Evolutionary conservation across 1,140 invertebrate genomes (phyloP), one percentile per base, ranked within the genome.

Genomic region (Lordiphosa collinella): DNA sequence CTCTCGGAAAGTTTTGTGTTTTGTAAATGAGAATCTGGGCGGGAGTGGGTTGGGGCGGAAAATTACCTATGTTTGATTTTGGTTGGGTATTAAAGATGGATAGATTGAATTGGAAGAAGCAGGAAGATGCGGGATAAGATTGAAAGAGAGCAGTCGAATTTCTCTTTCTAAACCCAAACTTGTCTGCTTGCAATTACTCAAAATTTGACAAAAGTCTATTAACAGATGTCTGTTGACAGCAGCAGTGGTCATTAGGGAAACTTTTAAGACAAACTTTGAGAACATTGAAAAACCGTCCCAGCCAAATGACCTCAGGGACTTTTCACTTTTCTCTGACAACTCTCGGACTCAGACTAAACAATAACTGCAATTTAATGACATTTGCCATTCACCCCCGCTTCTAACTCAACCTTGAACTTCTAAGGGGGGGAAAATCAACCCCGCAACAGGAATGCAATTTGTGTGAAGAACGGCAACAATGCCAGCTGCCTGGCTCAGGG

Each of bases 311-410:
- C 22, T 35, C 60, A 12, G 35, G 18, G 10, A 29, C 10, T 11
- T 54, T 25, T 14, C 16, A 2, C 16, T 18, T 18, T 18, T 18
- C 49, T 49, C 61, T 54, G 44, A 32, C 48, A 52, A 36, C 37
- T 54, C 38, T 36, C 13, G 16, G 40, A 43, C 51, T 11, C 2
- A 31, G 13, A 47, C 40, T 43, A 44, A 35, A 58, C 52, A 73
- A 70, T 76, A 69, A 71, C 63, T 71, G 61, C 66, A 76, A 68
- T 78, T 71, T 76, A 78, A 76, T 76, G 56, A 62, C 54, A 76
- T 76, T 76, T 62, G 36, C 52, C 48, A 29, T 8, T 7, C 8
- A 9, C 41, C 41, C 18, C 41, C 22, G 16, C 38, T 7, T 11
- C 18, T 37, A 34, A 48, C 52, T 44, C 59, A 80, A 70, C 69